Evolutionary conservation across 1,140 invertebrate genomes (phyloP), one percentile per base, ranked within the genome.

Genomic region (Rhizoglyphus robini): DNA sequence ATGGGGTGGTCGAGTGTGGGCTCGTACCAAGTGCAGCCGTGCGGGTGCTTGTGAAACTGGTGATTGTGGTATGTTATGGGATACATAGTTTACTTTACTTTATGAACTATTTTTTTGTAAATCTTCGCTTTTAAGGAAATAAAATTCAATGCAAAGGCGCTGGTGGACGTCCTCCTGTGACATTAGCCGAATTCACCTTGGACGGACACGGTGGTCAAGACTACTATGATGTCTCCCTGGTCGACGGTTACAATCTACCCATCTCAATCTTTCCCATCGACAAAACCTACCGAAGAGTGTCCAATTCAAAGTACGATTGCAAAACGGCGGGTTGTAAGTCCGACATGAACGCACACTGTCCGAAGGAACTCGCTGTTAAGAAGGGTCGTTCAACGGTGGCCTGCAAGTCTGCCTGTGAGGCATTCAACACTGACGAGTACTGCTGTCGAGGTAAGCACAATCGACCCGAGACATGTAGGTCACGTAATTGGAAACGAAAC

Each of bases 11-110:
- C 48, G 73, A 23, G 58, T 78, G 63, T 79, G 76, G 77, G 72
- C 72, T 5, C 71, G 76, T 47, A 78, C 76, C 1, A 74, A 73
- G 64, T 79, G 77, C 65, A 68, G 73, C 54, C 57, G 59, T 8
- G 51, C 13, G 11, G 72, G 71, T n/a, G n/a, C n/a, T n/a, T n/a
- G n/a, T n/a, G n/a, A n/a, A n/a, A n/a, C n/a, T n/a, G n/a, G n/a
- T n/a, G 74, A 77, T 65, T 78, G 77, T 66, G 73, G 72, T 13
- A 60, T 57, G 23, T 13, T 23, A 13, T 57, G n/a, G n/a, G 23
- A 57, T 13, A 30, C 23, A 13, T 23, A 20, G 13, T 57, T 57
- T 13, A 11, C 11, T 57, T 11, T 57, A 13, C 11, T 13, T 13
- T 57, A 13, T 57, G 11, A 57, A 57, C n/a, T n/a, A n/a, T n/a